Percentiles rank a stretch among this genome's conserved stretches.
phyloP scores from a whole-genome alignment of 2,888 invertebrate species.

The Tortrix viridana region DNA sequence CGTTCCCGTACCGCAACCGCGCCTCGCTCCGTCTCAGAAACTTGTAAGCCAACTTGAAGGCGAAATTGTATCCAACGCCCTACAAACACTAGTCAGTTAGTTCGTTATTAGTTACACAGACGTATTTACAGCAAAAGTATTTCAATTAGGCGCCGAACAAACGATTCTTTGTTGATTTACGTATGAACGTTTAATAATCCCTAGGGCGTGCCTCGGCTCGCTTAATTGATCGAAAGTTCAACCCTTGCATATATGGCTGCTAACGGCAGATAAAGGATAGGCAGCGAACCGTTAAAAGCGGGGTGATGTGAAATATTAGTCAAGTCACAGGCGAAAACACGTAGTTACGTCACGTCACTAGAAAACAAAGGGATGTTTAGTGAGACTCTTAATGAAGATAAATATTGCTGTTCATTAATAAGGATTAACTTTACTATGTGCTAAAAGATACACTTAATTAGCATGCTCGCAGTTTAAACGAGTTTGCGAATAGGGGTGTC shows the following conservation, averaged over 20 bases:
- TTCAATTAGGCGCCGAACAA: conserved; percentile 25
- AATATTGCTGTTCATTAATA: conserved; percentile 79
- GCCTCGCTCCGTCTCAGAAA: conserved; percentile 91
- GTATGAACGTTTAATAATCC: conserved; percentile 65
- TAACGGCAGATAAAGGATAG: conserved; percentile 77
- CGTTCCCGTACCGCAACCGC: conserved; percentile 90
- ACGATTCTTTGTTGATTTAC: conserved; percentile 23
- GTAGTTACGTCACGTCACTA: conserved; percentile 75
- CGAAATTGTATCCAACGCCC: conserved; percentile 91
- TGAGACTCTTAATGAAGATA: conserved; percentile 82
- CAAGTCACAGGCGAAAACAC: conserved; percentile 76
- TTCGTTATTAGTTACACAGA: conserved; percentile 33
- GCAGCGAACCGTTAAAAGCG: conserved; percentile 76
- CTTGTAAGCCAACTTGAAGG: conserved; percentile 93
- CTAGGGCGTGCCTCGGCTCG: conserved; percentile 67
- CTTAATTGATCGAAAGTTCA: conserved; percentile 82
- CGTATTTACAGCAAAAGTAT: conserved; percentile 30
- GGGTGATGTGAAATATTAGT: conserved; percentile 80
- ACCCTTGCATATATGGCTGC: conserved; percentile 78
- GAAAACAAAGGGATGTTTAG: conserved; percentile 79
- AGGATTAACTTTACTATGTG: conserved; percentile 73
- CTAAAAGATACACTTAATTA: conserved; percentile 68
- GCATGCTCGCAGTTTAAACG: conserved; percentile 32
- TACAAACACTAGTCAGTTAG: conserved; percentile 63
- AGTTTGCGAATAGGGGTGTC: conserved; percentile 20